Evolutionary conservation across 92 coral and sea anemone genomes (phyloP).

Genomic region (Heteractis magnifica): DNA sequence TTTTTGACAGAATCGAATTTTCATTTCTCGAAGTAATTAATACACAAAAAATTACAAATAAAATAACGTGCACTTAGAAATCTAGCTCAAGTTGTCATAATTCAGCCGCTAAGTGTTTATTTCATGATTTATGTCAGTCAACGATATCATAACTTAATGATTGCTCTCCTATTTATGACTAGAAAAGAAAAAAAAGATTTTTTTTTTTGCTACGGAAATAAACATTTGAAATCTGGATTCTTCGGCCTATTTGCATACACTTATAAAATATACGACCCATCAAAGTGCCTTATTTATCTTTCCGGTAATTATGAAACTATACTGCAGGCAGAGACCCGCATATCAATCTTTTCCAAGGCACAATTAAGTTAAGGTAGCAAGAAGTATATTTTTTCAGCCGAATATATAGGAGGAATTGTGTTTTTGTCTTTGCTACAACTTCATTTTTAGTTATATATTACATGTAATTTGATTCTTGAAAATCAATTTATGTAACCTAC

Average conservation of each 20-base stretch:
- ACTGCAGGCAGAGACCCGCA: no score
- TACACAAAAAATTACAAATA: background rate
- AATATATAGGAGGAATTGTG: no score
- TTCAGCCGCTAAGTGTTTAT: background rate
- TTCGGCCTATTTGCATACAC: background rate
- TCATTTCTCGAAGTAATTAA: background rate
- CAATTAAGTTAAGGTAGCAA: no score
- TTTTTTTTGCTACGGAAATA: background rate
- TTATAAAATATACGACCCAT: background rate
- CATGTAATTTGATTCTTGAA: no score
- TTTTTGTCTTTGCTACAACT: no score
- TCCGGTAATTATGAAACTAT: background rate
- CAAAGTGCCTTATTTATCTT: background rate
- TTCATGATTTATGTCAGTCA: background rate
- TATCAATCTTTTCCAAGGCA: no score
- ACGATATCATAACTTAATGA: background rate
- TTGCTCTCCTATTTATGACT: background rate
- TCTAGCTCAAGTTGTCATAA: background rate
- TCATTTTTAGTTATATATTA: no score
- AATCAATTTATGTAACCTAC: no score
- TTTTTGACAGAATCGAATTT: background rate
- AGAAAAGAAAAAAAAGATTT: background rate
- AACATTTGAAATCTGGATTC: background rate
- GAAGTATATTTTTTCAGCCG: background rate
- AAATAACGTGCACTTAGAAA: background rate